Evolutionary conservation across 2,888 invertebrate species (phyloP), one percentile per base, ranked within the genome.

Genomic region (Polymixis lichenea): DNA sequence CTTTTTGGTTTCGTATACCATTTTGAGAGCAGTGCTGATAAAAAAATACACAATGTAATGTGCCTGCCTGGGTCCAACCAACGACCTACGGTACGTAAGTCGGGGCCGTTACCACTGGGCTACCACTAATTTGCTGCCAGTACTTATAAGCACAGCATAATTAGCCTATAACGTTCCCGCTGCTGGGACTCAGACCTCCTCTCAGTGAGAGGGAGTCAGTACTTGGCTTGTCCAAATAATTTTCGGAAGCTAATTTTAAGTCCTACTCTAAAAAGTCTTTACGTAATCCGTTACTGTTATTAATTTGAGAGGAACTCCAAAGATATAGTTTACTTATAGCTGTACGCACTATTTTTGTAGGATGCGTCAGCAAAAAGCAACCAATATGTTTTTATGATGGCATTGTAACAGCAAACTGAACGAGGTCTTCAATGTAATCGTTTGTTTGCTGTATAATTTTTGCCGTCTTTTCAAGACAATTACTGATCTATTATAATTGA

Each of bases 331-430:
- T 65, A 46, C 56, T 46, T 51, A 78, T 75, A 81, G 84, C 67
- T 72, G 84, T 74, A 84, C 84, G 78, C 79, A 81, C 65, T 75
- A 62, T 78, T 80, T 53, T 62, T 64, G 46, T 77, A 75, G 66
- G 64, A 84, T 67, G 69, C 46, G 55, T 69, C 75, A 56, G 67
- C 55, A 86, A 86, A 86, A 78, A 84, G 28, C 55, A 38, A 55
- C 61, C 71, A 69, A 79, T 71, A 70, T 38, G 6, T 86, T 78
- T 49, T 85, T 86, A 65, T 77, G 77, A 77, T 79, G 17, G 58
- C 53, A 62, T 82, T 82, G 60, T 75, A 75, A 75, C 73, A 53
- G 43, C 38, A 11, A 72, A 72, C 69, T 32, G 55, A 64, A 56
- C 38, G 28, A 58, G 15, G 22, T 71, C 32, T 53, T 15, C 25